Conservation (phyloP, 2,888 invertebrate species). For the Diarsia rubi region DNA sequence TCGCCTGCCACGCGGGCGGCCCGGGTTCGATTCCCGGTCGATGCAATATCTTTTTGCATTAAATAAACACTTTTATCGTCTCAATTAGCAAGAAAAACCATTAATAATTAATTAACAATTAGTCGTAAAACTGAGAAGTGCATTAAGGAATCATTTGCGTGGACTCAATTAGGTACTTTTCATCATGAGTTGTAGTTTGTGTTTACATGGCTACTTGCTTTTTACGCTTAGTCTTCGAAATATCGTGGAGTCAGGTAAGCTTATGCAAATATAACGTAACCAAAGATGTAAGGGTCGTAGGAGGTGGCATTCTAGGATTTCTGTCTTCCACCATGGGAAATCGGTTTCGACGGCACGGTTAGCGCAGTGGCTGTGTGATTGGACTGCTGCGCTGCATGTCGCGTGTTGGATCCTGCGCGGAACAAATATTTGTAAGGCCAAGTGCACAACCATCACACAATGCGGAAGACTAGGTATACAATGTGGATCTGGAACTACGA, state of each 20-base stretch:
- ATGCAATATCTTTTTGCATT: conserved; percentile 74
- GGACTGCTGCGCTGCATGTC: no score
- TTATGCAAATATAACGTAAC: neutral
- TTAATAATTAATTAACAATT: conserved; percentile 17
- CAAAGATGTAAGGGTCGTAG: neutral
- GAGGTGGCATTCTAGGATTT: no score
- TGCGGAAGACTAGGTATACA: no score
- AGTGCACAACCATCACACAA: no score
- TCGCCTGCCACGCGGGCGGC: conserved; percentile 91
- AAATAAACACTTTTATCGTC: conserved; percentile 23
- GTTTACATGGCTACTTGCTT: conserved; percentile 12
- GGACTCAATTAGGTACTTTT: neutral
- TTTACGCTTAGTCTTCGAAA: conserved; percentile 11
- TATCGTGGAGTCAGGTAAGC: conserved; percentile 38
- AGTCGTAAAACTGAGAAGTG: conserved; percentile 22
- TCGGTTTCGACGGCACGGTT: no score
- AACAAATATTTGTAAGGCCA: no score
- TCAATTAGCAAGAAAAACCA: conserved; percentile 7
- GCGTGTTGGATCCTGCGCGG: no score
- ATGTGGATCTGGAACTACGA: no score
- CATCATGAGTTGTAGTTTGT: conserved; percentile 29
- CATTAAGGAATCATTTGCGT: conserved; percentile 4
- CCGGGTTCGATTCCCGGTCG: conserved; percentile 90
- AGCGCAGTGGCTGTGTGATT: no score
- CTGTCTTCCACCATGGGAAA: no score